Evolutionary conservation across 2,888 invertebrate genomes (phyloP).

Genomic region (Petrophora chlorosata): DNA sequence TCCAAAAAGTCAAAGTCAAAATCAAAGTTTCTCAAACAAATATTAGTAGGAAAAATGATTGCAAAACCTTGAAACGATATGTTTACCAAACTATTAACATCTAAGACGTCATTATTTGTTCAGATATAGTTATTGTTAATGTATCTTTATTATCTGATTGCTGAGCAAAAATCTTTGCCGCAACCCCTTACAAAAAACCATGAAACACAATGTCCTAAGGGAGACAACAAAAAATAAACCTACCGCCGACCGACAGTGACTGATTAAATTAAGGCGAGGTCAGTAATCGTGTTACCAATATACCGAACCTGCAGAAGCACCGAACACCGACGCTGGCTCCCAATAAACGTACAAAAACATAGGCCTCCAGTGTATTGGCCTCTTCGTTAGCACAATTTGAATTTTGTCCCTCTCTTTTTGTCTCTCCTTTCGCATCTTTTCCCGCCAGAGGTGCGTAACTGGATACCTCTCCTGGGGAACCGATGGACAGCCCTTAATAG

Average conservation of each 20-base stretch:
- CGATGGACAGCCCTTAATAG: slow-evolving; percentile 75
- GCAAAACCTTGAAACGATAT: too few relatives aligned
- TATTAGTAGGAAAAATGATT: too few relatives aligned
- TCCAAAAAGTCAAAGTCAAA: too few relatives aligned
- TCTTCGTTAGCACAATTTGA: slow-evolving; percentile 77
- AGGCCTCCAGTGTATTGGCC: slow-evolving; percentile 75
- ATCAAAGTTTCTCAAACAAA: too few relatives aligned
- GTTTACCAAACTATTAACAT: too few relatives aligned
- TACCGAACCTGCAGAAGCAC: too few relatives aligned
- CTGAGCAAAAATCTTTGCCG: too few relatives aligned
- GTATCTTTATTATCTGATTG: too few relatives aligned
- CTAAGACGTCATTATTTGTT: too few relatives aligned
- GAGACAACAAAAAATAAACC: slow-evolving; percentile 58
- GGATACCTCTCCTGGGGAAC: slow-evolving; percentile 65
- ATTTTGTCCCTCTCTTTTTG: slow-evolving; percentile 41
- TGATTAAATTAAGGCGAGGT: slow-evolving; percentile 81
- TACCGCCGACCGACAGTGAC: slow-evolving; percentile 58
- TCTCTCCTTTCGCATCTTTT: slow-evolving; percentile 19
- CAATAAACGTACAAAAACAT: slow-evolving; percentile 74
- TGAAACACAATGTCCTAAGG: slow-evolving; percentile 61
- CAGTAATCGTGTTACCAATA: slow-evolving; percentile 80
- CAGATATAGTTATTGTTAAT: too few relatives aligned
- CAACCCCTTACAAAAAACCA: slow-evolving; percentile 45
- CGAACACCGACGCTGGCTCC: slow-evolving; percentile 75
- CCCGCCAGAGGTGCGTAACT: slow-evolving; percentile 73